A percentile compares a stretch with the other conserved stretches of the same genome.
These are phyloP conservation scores for Apotomis betuletana DNA, from an alignment of 2,888 invertebrate genomes.

Conservation along the genomic window DNA sequence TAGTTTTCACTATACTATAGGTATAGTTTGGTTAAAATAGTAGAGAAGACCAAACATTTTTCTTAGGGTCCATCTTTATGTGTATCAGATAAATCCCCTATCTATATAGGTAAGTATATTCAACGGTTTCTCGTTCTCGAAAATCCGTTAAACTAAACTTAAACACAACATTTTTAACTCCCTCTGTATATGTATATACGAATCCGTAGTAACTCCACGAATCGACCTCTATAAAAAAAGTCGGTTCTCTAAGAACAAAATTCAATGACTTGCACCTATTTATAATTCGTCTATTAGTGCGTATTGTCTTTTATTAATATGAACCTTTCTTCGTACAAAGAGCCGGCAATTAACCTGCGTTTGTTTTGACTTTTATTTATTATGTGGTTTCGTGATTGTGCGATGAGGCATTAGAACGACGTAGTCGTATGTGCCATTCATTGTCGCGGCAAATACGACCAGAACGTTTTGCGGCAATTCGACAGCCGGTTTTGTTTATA, in stretches of 20 bases:
- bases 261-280: constrained; percentile 26
- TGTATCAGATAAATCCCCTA: too few relatives aligned
- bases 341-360: constrained; percentile 27
- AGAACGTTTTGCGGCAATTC: neutral
- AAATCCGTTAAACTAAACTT: too few relatives aligned
- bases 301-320: constrained; percentile 37
- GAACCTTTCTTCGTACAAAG: constrained; percentile 26
- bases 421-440: neutral
- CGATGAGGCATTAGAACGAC: constrained; percentile 1
- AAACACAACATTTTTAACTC: too few relatives aligned
- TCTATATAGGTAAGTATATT: too few relatives aligned
- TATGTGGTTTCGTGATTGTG: constrained; percentile 2
- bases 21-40: too few relatives aligned
- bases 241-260: neutral
- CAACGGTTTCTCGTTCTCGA: too few relatives aligned
- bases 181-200: too few relatives aligned
- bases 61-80: too few relatives aligned
- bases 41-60: too few relatives aligned
- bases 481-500: neutral
- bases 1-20: neutral
- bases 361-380: constrained; percentile 24
- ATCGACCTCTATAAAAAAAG: neutral
- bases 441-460: neutral
- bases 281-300: constrained; percentile 27
- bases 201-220: too few relatives aligned